Evolutionary conservation across 2,888 invertebrate species (phyloP), one percentile per base, ranked within the genome.

Genomic region (Limnephilus marmoratus): DNA sequence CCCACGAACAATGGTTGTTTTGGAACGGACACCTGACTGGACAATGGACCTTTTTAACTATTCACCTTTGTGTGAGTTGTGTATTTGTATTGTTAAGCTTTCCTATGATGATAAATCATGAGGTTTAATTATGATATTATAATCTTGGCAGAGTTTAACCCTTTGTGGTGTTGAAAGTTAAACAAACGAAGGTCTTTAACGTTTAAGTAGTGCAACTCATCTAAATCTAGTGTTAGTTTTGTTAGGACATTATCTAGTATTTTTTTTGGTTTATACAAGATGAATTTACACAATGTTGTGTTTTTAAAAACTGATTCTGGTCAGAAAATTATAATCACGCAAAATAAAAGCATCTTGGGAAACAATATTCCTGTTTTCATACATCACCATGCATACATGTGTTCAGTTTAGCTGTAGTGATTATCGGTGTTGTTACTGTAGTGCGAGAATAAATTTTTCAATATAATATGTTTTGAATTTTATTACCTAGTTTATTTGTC

Each of bases 11-110:
- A 93, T 91, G 83, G n/a, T 53, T 92, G 92, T 92, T 92, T 88
- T 92, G 91, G 68, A 91, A 91, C 91, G 85, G 91, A 92, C 91
- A 93, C 88, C 92, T 93, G 81, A 89, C 53, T 53, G 29, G 85
- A 93, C 93, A 93, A 93, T 92, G 90, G 93, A 68, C 41, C 90
- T 92, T 53, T 93, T 93, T 93, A 90, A 92, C 93, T 92, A 93
- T 92, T 92, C 91, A 18, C 92, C 90, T 81, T 93, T 93, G 93
- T 93, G 29, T 45, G 82, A 83, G 68, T 29, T 34, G 89, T 88
- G 49, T 90, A 90, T 91, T 93, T 93, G 90, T 90, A 91, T 93
- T 93, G 93, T 93, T 89, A 80, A 41, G 90, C 91, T 92, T 91
- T 91, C 29, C 83, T 53, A 83, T 49, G 88, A 89, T 53, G 83